phyloP scores from a whole-genome alignment of 2,888 invertebrate genomes.

The Synergus umbraculus region DNA sequence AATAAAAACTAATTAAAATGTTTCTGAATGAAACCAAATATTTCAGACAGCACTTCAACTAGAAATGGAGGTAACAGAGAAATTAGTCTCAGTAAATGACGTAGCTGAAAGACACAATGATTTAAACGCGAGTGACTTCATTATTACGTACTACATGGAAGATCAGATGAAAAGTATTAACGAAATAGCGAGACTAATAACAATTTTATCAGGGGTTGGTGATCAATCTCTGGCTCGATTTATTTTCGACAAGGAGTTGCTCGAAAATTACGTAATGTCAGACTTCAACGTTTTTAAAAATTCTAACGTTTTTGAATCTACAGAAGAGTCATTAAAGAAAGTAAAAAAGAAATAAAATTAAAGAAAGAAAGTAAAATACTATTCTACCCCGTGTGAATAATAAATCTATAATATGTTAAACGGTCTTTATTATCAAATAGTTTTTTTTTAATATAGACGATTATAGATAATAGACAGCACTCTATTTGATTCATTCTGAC shows the following conservation, averaged over 20 bases:
- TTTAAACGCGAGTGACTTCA: constrained; percentile 78
- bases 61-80: constrained; percentile 70
- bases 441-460: background rate
- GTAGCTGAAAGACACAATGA: constrained; percentile 78
- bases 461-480: background rate
- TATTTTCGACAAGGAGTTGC: constrained; percentile 68
- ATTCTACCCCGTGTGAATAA: background rate
- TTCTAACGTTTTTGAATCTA: constrained; percentile 1
- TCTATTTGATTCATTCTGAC: background rate
- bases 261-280: constrained; percentile 60
- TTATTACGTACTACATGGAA: constrained; percentile 79
- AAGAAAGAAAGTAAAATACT: background rate
- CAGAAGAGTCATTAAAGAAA: background rate
- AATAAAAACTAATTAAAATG: constrained; percentile 13
- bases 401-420: background rate
- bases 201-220: constrained; percentile 71
- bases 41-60: constrained; percentile 64
- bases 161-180: constrained; percentile 82
- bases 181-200: constrained; percentile 80
- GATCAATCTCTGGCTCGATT: constrained; percentile 66
- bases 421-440: background rate
- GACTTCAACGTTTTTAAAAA: constrained; percentile 62
- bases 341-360: background rate
- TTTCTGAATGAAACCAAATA: constrained; percentile 16
- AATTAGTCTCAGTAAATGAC: constrained; percentile 74